Evolutionary conservation across 2,113 vertebrate genomes (phyloP), one percentile per base, ranked within the genome.

Genomic region (Sisor rabdophorus): DNA sequence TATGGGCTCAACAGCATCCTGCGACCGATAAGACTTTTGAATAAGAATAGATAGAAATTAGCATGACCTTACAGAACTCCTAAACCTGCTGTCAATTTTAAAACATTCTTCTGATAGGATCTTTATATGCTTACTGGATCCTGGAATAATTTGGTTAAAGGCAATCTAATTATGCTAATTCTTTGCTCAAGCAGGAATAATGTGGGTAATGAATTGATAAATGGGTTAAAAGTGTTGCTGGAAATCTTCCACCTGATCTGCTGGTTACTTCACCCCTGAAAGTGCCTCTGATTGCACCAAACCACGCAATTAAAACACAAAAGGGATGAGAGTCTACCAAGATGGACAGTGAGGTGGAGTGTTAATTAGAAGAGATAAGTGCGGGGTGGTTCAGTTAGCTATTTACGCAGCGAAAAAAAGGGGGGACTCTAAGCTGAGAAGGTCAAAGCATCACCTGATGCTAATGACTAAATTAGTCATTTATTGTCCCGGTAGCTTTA

Each of bases 101-200:
- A 9, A 40, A 54, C n/a, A 54, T 65, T 54, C 30, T n/a, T 2
- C 22, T 54, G 60, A 75, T 9, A 50, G 13, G 17, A 75, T 40
- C 30, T 19, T 84, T 58, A 44, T 22, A 58, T 32, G 22, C 40
- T 30, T 55, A 13, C 24, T 11, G 71, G 44, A 36, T 13, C 16
- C 36, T 53, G 2, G 53, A 59, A 36, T 63, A 71, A 71, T 71
- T 77, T 47, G 53, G 64, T 40, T 32, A 47, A 65, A 76, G 56
- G 26, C 68, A 11, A n/a, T 30, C 52, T 26, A 71, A 61, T 61
- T 59, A 71, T 15, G 55, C 52, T 77, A 32, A 70, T 77, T 63
- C n/a, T 13, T 2, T 36, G 15, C 61, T 15, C 40, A 40, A 70
- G 36, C 40, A 20, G 48, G 30, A 74, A 75, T 71, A 71, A 74